Conservation (phyloP, 2,797 vertebrate genomes). For the Liparis tanakae region DNA sequence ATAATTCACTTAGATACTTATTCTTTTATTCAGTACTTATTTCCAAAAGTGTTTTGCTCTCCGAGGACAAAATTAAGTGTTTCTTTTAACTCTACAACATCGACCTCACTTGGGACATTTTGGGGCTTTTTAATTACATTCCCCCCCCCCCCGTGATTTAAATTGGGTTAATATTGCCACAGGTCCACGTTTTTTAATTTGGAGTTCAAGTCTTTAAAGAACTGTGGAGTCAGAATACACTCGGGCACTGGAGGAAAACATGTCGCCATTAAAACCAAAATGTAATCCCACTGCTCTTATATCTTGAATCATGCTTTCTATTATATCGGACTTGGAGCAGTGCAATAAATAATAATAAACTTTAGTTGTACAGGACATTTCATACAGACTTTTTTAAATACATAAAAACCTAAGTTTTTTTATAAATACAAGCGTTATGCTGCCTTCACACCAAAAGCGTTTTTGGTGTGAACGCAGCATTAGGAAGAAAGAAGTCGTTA, state of each 20-base stretch:
- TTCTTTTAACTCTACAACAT: not conserved
- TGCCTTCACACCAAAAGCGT: no score
- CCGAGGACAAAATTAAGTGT: not conserved
- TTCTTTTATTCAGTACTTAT: not conserved
- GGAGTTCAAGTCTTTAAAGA: no score
- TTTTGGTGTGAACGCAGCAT: no score
- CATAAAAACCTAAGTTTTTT: no score
- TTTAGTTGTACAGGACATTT: no score
- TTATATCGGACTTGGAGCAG: not conserved
- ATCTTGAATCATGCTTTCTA: not conserved
- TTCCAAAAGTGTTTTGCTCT: not conserved
- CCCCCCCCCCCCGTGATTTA: not conserved
- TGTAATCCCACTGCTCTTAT: not conserved
- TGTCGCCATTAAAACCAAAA: not conserved
- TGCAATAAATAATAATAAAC: not conserved
- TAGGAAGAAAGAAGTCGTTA: no score
- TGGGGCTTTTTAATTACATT: not conserved
- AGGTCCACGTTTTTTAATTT: no score
- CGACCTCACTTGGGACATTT: not conserved
- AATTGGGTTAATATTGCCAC: no score
- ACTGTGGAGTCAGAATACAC: not conserved
- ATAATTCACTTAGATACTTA: not conserved
- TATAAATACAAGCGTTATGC: no score
- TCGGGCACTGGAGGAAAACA: no score
- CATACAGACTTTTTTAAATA: no score